These are phyloP conservation scores for Aphaenogaster ashmeadi DNA, from an alignment of 1,140 invertebrate genomes.

Conservation along the genomic window DNA sequence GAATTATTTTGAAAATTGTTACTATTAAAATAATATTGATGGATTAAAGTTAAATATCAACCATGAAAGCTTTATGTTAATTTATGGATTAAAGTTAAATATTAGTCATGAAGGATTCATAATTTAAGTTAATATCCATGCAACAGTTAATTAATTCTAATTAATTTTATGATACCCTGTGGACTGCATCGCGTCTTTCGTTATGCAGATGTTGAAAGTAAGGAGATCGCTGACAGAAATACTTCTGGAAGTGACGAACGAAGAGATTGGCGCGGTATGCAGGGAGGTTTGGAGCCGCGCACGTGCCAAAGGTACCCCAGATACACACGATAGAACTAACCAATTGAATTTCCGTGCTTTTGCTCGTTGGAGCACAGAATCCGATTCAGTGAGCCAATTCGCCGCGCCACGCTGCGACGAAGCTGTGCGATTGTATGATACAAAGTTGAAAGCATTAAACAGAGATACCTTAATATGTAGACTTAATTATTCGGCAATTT, in stretches of 20 bases:
- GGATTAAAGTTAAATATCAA: background rate
- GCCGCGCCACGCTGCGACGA: slow-evolving; percentile 73
- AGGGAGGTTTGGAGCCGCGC: slow-evolving; percentile 91
- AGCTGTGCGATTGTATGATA: slow-evolving; percentile 79
- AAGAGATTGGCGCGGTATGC: slow-evolving; percentile 94
- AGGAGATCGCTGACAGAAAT: slow-evolving; percentile 96
- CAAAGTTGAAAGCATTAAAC: slow-evolving; percentile 82
- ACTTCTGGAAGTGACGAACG: slow-evolving; percentile 96
- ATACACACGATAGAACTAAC: slow-evolving; percentile 84
- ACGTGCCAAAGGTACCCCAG: slow-evolving; percentile 90
- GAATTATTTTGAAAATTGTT: slow-evolving; percentile 16
- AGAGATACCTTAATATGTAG: slow-evolving; percentile 81
- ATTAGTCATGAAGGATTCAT: background rate
- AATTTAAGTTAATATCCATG: background rate
- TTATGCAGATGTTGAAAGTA: slow-evolving; percentile 94
- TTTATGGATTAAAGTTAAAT: background rate
- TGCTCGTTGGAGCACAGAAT: slow-evolving; percentile 74
- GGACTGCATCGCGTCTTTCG: slow-evolving; percentile 52
- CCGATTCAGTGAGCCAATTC: slow-evolving; percentile 69
- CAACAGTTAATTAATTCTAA: background rate
- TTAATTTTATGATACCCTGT: background rate
- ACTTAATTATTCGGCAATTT: slow-evolving; percentile 84
- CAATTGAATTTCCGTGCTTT: slow-evolving; percentile 80
- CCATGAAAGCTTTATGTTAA: background rate
- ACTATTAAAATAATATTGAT: background rate